Conservation (phyloP, 1,140 invertebrate genomes). For the Metaphire vulgaris region DNA sequence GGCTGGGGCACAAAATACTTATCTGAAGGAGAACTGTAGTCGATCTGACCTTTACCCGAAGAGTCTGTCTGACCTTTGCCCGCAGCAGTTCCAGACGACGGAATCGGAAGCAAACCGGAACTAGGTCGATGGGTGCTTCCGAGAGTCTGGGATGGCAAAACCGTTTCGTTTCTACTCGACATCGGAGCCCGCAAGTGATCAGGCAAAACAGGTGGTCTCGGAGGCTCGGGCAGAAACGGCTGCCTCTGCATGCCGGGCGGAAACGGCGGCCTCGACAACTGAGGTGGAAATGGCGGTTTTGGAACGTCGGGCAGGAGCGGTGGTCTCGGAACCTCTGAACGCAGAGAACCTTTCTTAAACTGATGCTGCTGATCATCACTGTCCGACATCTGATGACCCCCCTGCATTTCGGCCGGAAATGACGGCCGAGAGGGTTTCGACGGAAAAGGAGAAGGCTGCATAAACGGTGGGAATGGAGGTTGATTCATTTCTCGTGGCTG, state of each 20-base stretch:
- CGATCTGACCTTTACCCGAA: not conserved
- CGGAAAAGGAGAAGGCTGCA: not conserved
- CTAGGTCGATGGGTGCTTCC: too few species aligned
- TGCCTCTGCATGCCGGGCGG: not conserved
- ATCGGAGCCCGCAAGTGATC: too few species aligned
- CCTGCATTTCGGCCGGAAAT: not conserved
- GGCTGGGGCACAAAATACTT: not conserved
- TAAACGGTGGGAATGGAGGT: not conserved
- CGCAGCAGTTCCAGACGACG: too few species aligned
- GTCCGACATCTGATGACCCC: not conserved
- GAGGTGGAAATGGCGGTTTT: not conserved
- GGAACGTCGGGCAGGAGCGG: not conserved
- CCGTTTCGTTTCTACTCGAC: too few species aligned
- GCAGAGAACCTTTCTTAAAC: not conserved
- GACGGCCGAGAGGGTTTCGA: not conserved
- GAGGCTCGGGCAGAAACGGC: not conserved
- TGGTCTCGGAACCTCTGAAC: not conserved
- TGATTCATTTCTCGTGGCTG: not conserved
- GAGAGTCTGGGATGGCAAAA: too few species aligned
- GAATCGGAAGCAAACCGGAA: not conserved
- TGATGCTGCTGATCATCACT: too few species aligned
- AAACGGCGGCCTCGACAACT: not conserved
- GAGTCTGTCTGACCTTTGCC: not conserved
- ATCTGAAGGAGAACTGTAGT: not conserved
- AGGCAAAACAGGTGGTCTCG: not conserved